Evolutionary conservation across 2,888 invertebrate genomes (phyloP).

Genomic region (Calameuta pallipes): DNA sequence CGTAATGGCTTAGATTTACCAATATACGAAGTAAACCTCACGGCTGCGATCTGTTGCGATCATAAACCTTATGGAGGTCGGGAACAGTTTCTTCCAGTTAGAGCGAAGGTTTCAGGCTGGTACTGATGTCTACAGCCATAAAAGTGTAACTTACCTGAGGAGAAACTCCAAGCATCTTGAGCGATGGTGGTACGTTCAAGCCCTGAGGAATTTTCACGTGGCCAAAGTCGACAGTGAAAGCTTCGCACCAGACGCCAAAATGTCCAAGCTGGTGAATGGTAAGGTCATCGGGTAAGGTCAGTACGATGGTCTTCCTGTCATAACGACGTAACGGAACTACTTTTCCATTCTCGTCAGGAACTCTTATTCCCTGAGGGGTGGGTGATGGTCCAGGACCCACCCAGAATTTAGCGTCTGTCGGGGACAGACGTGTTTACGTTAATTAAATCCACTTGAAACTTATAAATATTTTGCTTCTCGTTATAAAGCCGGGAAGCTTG

Average conservation of each 20-base stretch:
- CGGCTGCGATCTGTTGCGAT: background rate
- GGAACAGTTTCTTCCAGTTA: background rate
- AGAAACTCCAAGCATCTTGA: constrained; percentile 92
- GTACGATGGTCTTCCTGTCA: constrained; percentile 87
- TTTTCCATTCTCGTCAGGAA: constrained; percentile 93
- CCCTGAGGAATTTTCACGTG: constrained; percentile 81
- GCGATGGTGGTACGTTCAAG: constrained; percentile 88
- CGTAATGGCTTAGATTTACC: background rate
- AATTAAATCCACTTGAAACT: constrained; percentile 6
- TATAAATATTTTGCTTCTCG: background rate
- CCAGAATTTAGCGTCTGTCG: constrained; percentile 92
- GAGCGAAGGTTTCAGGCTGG: background rate
- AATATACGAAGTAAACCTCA: background rate
- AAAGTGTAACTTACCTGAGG: constrained; percentile 81
- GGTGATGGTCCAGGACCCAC: constrained; percentile 86
- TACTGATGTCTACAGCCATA: background rate
- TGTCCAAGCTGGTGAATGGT: constrained; percentile 94
- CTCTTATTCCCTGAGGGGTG: constrained; percentile 83
- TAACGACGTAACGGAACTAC: constrained; percentile 82
- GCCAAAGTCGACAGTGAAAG: constrained; percentile 93
- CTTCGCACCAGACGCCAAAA: constrained; percentile 94
- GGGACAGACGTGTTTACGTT: constrained; percentile 9
- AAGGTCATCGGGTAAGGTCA: constrained; percentile 88
- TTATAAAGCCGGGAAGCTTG: background rate
- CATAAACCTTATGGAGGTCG: background rate